Conservation (phyloP, 2,113 vertebrate species). For the Cyprinodon tularosa region DNA sequence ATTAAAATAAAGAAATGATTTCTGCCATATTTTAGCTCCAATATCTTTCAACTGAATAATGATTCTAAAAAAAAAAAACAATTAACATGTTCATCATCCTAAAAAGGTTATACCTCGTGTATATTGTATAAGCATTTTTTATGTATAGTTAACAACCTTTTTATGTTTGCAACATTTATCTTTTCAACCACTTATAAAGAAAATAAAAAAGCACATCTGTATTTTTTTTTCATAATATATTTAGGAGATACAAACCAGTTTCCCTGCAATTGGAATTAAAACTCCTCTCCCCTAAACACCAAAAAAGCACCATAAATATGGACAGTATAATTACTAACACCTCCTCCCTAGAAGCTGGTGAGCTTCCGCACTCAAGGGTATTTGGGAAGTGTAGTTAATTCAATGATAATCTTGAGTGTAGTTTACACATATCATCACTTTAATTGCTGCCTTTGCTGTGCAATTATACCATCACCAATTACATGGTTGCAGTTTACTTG, state of each 20-base stretch:
- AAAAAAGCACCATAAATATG: conserved; percentile 48
- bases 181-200: no score
- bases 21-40: background rate
- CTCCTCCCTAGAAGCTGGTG: conserved; percentile 70
- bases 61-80: background rate
- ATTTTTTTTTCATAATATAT: conserved; percentile 12
- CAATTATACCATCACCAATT: conserved; percentile 71
- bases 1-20: background rate
- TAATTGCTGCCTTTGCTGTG: conserved; percentile 67
- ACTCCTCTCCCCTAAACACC: background rate
- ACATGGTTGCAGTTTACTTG: conserved; percentile 65
- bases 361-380: conserved; percentile 61
- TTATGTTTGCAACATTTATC: background rate
- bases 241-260: conserved; percentile 47
- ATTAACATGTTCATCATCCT: background rate
- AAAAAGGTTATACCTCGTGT: background rate
- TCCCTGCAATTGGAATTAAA: conserved; percentile 46
- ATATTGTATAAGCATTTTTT: background rate
- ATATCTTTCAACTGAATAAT: background rate
- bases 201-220: conserved; percentile 31
- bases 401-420: conserved; percentile 72
- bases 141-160: background rate
- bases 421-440: conserved; percentile 73
- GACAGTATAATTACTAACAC: conserved; percentile 61
- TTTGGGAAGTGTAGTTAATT: conserved; percentile 74